Conservation (phyloP, 2,797 vertebrate species). For the Girardinus metallicus region DNA sequence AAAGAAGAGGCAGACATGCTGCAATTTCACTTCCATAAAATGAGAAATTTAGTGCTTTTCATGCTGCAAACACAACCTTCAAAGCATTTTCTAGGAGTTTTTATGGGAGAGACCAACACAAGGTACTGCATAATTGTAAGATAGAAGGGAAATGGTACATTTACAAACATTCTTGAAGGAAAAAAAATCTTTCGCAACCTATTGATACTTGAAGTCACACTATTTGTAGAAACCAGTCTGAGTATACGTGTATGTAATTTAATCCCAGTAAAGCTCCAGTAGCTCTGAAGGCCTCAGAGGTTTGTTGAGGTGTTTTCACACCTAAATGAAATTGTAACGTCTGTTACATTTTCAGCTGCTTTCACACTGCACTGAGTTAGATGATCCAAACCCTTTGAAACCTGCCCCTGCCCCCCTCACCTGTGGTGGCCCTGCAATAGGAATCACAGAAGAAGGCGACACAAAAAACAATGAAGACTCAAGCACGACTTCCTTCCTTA, state of each 20-base stretch:
- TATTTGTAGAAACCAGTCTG: not conserved
- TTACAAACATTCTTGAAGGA: not conserved
- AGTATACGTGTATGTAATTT: not conserved
- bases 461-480: too few species aligned
- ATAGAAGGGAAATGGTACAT: not conserved
- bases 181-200: not conserved
- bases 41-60: conserved; percentile 5
- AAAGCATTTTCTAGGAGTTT: not conserved
- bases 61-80: not conserved
- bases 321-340: too few species aligned
- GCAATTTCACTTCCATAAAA: not conserved
- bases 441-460: too few species aligned
- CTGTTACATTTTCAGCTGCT: too few species aligned
- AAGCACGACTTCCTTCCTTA: too few species aligned
- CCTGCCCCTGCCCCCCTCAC: too few species aligned
- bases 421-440: too few species aligned
- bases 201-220: not conserved
- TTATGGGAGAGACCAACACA: not conserved
- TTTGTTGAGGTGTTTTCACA: not conserved
- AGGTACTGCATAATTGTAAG: not conserved
- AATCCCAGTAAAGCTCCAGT: not conserved
- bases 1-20: conserved; percentile 21
- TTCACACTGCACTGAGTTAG: too few species aligned
- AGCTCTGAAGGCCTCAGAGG: not conserved
- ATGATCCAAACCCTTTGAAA: too few species aligned